These are phyloP conservation scores for Lerista edwardsae DNA, from an alignment of 2,797 vertebrate species.

Conservation along the genomic window DNA sequence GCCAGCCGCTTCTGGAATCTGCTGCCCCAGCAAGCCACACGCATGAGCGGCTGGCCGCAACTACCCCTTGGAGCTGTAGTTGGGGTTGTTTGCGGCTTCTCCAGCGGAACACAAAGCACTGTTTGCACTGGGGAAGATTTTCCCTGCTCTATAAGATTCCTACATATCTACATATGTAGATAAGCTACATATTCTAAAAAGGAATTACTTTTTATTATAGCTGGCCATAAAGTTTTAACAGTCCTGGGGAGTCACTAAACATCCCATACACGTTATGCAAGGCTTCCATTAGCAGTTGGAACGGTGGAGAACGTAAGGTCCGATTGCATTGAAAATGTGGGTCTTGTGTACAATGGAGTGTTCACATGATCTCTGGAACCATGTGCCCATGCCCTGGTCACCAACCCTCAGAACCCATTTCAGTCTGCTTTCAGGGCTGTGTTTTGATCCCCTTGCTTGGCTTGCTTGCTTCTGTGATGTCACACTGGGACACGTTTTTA, in stretches of 20 bases:
- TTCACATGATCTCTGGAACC: neutral
- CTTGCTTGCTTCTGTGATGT: neutral
- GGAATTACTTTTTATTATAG: neutral
- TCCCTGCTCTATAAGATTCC: too few relatives aligned
- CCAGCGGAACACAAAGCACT: too few relatives aligned
- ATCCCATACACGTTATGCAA: neutral
- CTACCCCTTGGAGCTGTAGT: too few relatives aligned
- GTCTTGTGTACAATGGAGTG: neutral
- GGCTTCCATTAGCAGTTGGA: neutral
- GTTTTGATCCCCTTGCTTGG: neutral
- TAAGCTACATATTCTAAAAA: neutral
- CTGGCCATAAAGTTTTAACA: neutral
- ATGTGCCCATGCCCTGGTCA: neutral
- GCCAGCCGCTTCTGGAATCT: too few relatives aligned
- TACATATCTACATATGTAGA: too few relatives aligned
- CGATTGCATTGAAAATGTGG: neutral
- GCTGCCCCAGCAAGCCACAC: too few relatives aligned
- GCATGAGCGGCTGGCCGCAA: too few relatives aligned
- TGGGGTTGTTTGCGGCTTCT: too few relatives aligned
- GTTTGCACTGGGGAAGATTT: too few relatives aligned
- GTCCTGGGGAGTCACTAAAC: neutral
- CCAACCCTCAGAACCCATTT: neutral
- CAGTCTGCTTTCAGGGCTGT: neutral
- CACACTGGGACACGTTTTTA: constrained; percentile 38
- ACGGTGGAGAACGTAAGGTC: neutral